A percentile compares a stretch with the other conserved stretches of the same genome.
These are phyloP conservation scores for Nycticryphes semicollaris DNA, from an alignment of 2,113 vertebrate genomes.

Conservation along the genomic window DNA sequence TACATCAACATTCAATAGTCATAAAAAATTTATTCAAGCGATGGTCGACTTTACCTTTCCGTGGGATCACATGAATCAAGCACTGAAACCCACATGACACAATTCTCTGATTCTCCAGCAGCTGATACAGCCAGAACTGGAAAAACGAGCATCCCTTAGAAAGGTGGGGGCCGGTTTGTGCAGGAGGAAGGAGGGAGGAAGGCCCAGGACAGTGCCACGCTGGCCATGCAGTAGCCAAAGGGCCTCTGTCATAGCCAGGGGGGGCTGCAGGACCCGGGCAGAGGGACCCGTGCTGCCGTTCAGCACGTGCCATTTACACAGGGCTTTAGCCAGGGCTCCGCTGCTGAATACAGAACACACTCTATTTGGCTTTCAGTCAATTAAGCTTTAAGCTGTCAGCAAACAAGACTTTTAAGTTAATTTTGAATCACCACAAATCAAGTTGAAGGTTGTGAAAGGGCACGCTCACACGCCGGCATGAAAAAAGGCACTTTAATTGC, in stretches of 20 bases:
- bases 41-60: neutral
- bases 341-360: constrained; percentile 79
- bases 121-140: neutral
- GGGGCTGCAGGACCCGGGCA: constrained; percentile 64
- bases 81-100: neutral
- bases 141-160: neutral
- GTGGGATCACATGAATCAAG: neutral
- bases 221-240: neutral
- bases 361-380: constrained; percentile 89
- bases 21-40: neutral
- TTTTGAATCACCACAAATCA: constrained; percentile 81
- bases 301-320: constrained; percentile 70
- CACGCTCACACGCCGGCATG: constrained; percentile 63
- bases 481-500: constrained; percentile 82
- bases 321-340: constrained; percentile 76
- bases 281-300: constrained; percentile 30
- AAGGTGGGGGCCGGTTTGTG: neutral
- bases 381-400: constrained; percentile 90
- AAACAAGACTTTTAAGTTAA: constrained; percentile 88
- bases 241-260: neutral
- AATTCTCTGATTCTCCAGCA: neutral
- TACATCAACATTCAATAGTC: neutral
- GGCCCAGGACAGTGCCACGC: neutral
- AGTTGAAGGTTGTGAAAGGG: constrained; percentile 82
- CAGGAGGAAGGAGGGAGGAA: neutral